Evolutionary conservation across 2,113 vertebrate species (phyloP), one percentile per base, ranked within the genome.

Genomic region (Columba livia): DNA sequence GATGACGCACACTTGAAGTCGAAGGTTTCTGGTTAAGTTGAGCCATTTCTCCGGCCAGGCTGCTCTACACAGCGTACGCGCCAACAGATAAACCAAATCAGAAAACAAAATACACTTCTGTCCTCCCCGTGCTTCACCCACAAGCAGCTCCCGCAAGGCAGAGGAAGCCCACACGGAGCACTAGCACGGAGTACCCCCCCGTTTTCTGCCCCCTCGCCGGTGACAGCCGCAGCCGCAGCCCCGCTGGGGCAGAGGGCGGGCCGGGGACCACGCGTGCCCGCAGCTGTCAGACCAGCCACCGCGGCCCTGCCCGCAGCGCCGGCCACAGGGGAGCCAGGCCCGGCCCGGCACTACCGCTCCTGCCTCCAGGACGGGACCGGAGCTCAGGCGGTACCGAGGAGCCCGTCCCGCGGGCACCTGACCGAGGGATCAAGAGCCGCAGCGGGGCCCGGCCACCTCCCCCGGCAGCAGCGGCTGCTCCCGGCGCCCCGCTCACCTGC

Each of bases 401-500:
- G 14, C 48, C 40, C 17, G 7, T 8, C 8, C 31, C 21, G 6
- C 26, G 28, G 23, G 12, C 13, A 28, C 3, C 11, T 40, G 40
- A 40, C 40, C 40, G 40, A 40, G 40, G 40, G 40, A 14, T 40
- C 40, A 40, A 40, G 40, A 40, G 40, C 40, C 40, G 40, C 13
- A 40, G 40, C 40, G 13, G 40, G 40, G 40, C 40, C 40, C 40
- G 40, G 40, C 40, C 40, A 40, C 13, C 40, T 14, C 40, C 40
- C 40, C 40, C 40, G 40, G 40, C 40, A 40, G 40, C 40, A 40
- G 40, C 40, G 40, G 40, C 40, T 40, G 40, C 40, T 40, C 40
- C 40, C 40, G 40, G 42, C 42, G 42, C 42, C 34, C 11, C 34
- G 11, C 97, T 94, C 85, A 99, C 99, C 99, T 99, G 99, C 34